Conservation (phyloP, 2,113 vertebrate species). For the Campylomormyrus tamandua region DNA sequence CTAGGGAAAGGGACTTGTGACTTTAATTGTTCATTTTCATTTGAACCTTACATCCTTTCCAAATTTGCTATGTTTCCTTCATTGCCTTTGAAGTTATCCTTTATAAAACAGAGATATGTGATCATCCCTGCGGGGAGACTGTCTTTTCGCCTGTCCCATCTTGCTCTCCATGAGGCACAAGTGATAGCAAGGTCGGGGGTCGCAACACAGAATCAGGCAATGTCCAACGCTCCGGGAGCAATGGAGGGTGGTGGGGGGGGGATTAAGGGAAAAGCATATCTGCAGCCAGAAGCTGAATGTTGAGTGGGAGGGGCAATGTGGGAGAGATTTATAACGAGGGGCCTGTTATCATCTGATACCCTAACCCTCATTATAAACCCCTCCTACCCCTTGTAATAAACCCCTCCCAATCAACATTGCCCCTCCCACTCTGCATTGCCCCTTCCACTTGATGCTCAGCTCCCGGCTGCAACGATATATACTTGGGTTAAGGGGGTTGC, state of each 20-base stretch:
- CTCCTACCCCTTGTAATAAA: too few species aligned
- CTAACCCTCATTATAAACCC: too few species aligned
- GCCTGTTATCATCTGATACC: too few species aligned
- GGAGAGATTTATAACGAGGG: too few species aligned
- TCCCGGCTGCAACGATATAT: too few species aligned
- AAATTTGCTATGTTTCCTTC: not conserved
- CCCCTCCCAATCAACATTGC: too few species aligned
- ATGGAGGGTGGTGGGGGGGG: not conserved
- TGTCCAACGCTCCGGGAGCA: not conserved
- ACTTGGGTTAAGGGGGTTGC: not conserved
- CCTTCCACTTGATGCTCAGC: too few species aligned
- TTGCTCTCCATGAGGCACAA: not conserved
- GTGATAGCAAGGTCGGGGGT: not conserved
- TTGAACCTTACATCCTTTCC: not conserved
- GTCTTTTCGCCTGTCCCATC: not conserved
- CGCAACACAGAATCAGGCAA: not conserved
- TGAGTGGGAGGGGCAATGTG: too few species aligned
- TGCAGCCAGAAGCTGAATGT: too few species aligned
- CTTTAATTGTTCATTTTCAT: not conserved
- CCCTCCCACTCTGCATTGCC: too few species aligned
- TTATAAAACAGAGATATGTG: not conserved
- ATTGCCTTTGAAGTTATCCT: not conserved
- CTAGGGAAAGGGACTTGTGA: not conserved
- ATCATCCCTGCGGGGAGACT: not conserved
- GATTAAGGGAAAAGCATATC: too few species aligned